phyloP scores from a whole-genome alignment of 1,140 invertebrate genomes.

The Hyphantria cunea region DNA sequence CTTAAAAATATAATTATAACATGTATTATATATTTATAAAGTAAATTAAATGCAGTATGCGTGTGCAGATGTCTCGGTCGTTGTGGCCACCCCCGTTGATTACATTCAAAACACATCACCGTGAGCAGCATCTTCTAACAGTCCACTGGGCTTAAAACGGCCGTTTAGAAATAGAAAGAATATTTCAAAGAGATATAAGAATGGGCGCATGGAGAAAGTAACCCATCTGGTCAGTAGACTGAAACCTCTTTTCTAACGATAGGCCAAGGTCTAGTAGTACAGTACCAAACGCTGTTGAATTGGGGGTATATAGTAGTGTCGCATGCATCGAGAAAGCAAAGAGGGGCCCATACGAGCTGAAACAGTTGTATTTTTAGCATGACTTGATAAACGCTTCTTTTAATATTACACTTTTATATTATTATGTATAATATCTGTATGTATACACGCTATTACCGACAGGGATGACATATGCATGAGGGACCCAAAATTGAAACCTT shows the following conservation, averaged over 20 bases:
- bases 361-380: neutral
- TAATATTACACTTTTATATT: constrained; percentile 2
- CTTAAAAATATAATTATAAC: too few species aligned
- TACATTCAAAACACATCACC: too few species aligned
- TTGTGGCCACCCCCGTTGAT: too few species aligned
- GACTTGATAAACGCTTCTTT: constrained; percentile 15
- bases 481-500: neutral
- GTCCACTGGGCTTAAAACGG: too few species aligned
- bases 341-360: neutral
- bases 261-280: too few species aligned
- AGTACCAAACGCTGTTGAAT: too few species aligned
- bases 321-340: neutral
- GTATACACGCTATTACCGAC: constrained; percentile 9
- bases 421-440: constrained; percentile 21
- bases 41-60: neutral
- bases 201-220: too few species aligned
- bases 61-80: neutral
- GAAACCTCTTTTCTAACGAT: too few species aligned
- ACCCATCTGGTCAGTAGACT: too few species aligned
- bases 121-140: too few species aligned
- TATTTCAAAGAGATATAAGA: too few species aligned
- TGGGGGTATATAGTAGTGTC: neutral
- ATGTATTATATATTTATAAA: neutral
- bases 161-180: too few species aligned
- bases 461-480: constrained; percentile 12